Conservation (phyloP, 2,888 invertebrate species). For the Euplagia quadripunctaria region DNA sequence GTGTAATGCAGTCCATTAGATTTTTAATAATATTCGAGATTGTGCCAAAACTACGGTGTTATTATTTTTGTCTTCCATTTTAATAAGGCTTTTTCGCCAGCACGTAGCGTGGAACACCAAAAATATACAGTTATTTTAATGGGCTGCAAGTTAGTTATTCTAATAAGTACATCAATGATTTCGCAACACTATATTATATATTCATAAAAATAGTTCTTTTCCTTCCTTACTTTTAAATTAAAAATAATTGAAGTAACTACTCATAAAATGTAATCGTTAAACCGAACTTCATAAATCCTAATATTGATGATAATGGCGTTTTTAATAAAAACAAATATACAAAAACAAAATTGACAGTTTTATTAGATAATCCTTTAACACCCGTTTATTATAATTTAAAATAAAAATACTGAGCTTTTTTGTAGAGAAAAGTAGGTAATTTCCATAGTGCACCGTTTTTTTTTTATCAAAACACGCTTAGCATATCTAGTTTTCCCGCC, state of each 20-base stretch:
- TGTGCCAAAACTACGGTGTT: conserved; percentile 72
- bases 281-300: conserved; percentile 87
- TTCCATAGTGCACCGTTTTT: conserved; percentile 53
- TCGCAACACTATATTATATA: conserved; percentile 64
- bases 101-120: conserved; percentile 53
- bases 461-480: conserved; percentile 65
- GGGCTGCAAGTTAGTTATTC: conserved; percentile 65
- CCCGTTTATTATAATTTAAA: conserved; percentile 43
- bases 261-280: conserved; percentile 87
- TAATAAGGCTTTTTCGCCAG: conserved; percentile 37
- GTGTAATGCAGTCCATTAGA: conserved; percentile 81
- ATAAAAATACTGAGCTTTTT: conserved; percentile 41
- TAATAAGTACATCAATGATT: conserved; percentile 50
- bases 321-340: conserved; percentile 87
- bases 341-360: conserved; percentile 79
- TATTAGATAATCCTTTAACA: conserved; percentile 63
- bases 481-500: conserved; percentile 63
- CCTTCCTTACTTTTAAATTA: conserved; percentile 78
- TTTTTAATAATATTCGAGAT: conserved; percentile 55
- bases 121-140: conserved; percentile 56
- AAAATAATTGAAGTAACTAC: conserved; percentile 84
- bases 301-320: conserved; percentile 88
- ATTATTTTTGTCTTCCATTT: conserved; percentile 54
- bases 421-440: conserved; percentile 48
- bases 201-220: conserved; percentile 75